Evolutionary conservation across 2,797 vertebrate species (phyloP), one percentile per base, ranked within the genome.

Genomic region (Diplodus sargus): DNA sequence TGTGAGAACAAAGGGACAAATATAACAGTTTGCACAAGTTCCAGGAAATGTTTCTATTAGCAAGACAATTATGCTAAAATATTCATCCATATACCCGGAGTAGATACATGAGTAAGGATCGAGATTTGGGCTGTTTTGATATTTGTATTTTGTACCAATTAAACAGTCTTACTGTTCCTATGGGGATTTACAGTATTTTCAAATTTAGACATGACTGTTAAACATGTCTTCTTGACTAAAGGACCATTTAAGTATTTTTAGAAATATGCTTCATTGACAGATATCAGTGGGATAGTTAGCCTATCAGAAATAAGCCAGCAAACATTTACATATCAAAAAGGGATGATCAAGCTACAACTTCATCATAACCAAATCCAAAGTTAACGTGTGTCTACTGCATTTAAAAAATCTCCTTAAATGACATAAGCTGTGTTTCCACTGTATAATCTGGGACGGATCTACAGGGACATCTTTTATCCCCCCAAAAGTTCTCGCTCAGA

Each of bases 1-100:
- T 74, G 18, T 16, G 65, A 73, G 30, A 64, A 56, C 7, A 65
- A 81, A 78, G 42, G 8, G 58, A 61, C 34, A 45, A 69, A 81
- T 63, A 47, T 39, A 73, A 74, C 47, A 43, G 43, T 58, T 47
- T 58, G 43, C n/a, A 56, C 7, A 60, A 57, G 25, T 59, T 58
- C 10, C 2, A 62, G 11, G 34, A 47, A 53, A 51, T 42, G 43
- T 53, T 22, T 4, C 34, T 74, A 70, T 7, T 53, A 16, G 18
- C 51, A 60, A 60, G 28, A 65, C 18, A 18, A 84, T 52, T 58
- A 43, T 47, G 49, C 10, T 22, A 65, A 64, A 68, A 71, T 51
- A 51, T 70, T 39, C 34, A 64, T 49, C 22, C 16, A 69, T 42
- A 53, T 39, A 70, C 45, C 16, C 42, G 59, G 51, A 51, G 70